Percentiles rank a stretch among this genome's conserved stretches.
Evolutionary conservation across 2,888 invertebrate genomes (phyloP).

Genomic region (Mesorhabditis spiculigera): DNA sequence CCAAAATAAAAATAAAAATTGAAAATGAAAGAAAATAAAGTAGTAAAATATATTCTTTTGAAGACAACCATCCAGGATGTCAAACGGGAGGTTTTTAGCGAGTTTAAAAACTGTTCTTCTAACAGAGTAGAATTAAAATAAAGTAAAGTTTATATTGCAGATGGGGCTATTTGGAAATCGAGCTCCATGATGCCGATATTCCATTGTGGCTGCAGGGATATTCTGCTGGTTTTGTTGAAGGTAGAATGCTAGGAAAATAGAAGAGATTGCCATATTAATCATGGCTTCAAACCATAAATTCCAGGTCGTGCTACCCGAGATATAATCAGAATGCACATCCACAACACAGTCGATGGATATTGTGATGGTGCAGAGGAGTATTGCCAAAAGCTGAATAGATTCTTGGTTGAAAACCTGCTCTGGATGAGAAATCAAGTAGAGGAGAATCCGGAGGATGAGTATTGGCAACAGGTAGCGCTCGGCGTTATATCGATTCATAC

Average conservation of each 20-base stretch:
- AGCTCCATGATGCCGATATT: conserved; percentile 35
- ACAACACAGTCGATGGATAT: conserved; percentile 49
- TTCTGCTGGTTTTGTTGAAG: conserved; percentile 53
- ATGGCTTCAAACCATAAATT: neutral
- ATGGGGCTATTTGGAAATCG: conserved; percentile 51
- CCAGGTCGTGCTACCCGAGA: conserved; percentile 40
- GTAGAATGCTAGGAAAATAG: conserved; percentile 15
- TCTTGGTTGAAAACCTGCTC: conserved; percentile 44
- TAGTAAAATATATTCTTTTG: too few relatives aligned
- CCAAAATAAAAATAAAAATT: too few relatives aligned
- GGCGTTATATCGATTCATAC: neutral
- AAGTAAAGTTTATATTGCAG: conserved; percentile 16
- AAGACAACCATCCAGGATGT: too few relatives aligned
- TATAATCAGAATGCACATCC: conserved; percentile 43
- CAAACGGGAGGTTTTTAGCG: too few relatives aligned
- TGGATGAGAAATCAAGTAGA: conserved; percentile 48
- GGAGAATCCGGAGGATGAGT: conserved; percentile 44
- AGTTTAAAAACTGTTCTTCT: too few relatives aligned
- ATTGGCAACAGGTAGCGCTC: conserved; percentile 48
- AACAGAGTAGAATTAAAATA: too few relatives aligned
- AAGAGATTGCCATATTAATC: neutral
- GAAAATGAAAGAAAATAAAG: too few relatives aligned
- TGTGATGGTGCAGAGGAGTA: conserved; percentile 53
- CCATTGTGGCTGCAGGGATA: conserved; percentile 48
- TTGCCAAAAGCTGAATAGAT: conserved; percentile 45